phyloP scores from a whole-genome alignment of 30 jellyfish, hydroid and myxozoan species.

The Cassiopea andromeda region DNA sequence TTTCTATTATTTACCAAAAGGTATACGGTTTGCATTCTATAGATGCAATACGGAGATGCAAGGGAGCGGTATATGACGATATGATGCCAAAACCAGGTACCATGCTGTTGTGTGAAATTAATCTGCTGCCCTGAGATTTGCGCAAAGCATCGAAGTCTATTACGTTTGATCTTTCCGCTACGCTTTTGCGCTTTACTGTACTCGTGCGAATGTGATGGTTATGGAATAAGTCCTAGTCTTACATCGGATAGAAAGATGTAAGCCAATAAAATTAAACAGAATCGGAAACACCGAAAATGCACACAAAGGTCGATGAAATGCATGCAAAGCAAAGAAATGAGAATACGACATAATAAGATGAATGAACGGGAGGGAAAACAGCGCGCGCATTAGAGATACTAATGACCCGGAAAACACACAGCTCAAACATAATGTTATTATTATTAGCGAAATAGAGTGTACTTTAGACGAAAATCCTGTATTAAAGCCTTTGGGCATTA shows the following conservation, averaged over 20 bases:
- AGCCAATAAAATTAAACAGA: constrained; percentile 63
- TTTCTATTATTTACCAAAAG: neutral
- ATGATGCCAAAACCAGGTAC: constrained; percentile 40
- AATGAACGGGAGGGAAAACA: constrained; percentile 73
- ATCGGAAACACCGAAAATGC: constrained; percentile 70
- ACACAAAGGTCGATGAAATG: constrained; percentile 26
- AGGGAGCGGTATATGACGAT: constrained; percentile 22
- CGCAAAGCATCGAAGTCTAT: constrained; percentile 13
- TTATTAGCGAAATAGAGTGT: constrained; percentile 48
- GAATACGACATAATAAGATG: constrained; percentile 55
- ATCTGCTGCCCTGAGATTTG: constrained; percentile 28
- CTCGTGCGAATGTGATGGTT: constrained; percentile 42
- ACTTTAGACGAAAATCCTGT: constrained; percentile 50
- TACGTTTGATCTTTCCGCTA: constrained; percentile 77
- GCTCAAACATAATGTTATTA: constrained; percentile 28
- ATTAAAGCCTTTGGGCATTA: constrained; percentile 49
- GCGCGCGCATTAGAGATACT: constrained; percentile 36
- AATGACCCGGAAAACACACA: constrained; percentile 75
- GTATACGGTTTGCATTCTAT: neutral
- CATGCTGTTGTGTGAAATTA: constrained; percentile 73
- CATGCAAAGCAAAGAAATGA: constrained; percentile 16
- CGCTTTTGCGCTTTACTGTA: constrained; percentile 73
- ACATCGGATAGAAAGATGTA: constrained; percentile 43
- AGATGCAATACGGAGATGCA: constrained; percentile 3
- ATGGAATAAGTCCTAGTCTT: constrained; percentile 31